Conservation (phyloP, 2,888 invertebrate species). For the Limnephilus auricula region DNA sequence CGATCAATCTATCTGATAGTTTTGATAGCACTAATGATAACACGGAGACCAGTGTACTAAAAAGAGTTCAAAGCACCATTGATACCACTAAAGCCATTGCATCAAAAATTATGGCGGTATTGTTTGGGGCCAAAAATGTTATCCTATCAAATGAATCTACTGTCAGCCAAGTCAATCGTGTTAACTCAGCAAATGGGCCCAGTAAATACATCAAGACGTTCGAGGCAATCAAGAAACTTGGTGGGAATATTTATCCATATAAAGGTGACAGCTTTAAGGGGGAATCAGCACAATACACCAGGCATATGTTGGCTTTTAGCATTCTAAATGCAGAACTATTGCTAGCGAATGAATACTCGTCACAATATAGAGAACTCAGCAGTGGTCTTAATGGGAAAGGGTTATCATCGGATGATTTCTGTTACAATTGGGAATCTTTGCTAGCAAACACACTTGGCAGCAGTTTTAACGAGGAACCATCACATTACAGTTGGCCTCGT, state of each 20-base stretch:
- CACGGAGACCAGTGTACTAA: background rate
- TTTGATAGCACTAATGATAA: background rate
- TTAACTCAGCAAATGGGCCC: no score
- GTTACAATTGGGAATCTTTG: no score
- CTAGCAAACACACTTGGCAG: background rate
- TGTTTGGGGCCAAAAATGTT: no score
- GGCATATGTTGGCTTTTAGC: no score
- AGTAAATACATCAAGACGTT: no score
- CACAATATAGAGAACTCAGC: background rate
- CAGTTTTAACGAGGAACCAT: background rate
- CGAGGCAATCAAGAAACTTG: no score
- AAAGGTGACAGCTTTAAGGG: no score
- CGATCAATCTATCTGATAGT: no score
- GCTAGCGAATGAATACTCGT: background rate
- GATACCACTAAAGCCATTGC: background rate
- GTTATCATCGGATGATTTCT: background rate
- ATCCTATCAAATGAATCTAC: no score
- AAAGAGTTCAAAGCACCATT: background rate
- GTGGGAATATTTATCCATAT: no score
- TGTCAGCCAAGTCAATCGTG: no score
- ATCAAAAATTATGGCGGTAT: background rate
- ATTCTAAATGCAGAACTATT: background rate
- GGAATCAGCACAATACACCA: no score
- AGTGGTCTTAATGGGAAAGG: background rate
- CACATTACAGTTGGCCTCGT: background rate